Percentiles rank a stretch among this genome's conserved stretches.
These are phyloP conservation scores for Calephelis nemesis DNA, from an alignment of 1,140 invertebrate species.

Conservation along the genomic window DNA sequence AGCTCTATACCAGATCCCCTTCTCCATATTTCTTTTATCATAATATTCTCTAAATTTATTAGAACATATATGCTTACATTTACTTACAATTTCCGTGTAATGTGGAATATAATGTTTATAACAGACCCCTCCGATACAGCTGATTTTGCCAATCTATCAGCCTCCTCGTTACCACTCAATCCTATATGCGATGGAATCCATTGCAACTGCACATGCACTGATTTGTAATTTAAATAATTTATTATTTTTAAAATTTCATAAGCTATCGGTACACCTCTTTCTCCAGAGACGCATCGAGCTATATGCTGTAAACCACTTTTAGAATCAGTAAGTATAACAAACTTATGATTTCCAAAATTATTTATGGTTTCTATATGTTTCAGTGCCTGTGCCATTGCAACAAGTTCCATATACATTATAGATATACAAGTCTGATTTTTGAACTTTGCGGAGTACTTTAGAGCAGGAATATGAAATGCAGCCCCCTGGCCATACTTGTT, in stretches of 20 bases:
- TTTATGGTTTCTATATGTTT: neutral
- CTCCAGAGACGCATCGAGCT: slow-evolving; percentile 14
- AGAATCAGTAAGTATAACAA: neutral
- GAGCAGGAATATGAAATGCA: neutral
- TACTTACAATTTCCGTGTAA: neutral
- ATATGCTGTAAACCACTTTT: slow-evolving; percentile 6
- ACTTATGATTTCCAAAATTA: slow-evolving; percentile 2
- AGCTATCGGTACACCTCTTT: slow-evolving; percentile 14
- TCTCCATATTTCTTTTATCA: no score
- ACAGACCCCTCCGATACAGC: no score
- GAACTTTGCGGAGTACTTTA: neutral
- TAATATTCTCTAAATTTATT: neutral
- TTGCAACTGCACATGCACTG: neutral
- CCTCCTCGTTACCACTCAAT: no score
- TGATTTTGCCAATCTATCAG: no score
- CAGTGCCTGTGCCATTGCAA: neutral
- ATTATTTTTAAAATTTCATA: slow-evolving; percentile 14
- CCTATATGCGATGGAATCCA: no score
- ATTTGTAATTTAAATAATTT: neutral
- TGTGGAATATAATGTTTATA: neutral
- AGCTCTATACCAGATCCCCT: no score
- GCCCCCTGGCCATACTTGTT: neutral
- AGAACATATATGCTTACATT: neutral
- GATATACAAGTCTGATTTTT: neutral
- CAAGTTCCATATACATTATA: neutral